phyloP scores from a whole-genome alignment of 2,888 invertebrate species.

The Empis livida region DNA sequence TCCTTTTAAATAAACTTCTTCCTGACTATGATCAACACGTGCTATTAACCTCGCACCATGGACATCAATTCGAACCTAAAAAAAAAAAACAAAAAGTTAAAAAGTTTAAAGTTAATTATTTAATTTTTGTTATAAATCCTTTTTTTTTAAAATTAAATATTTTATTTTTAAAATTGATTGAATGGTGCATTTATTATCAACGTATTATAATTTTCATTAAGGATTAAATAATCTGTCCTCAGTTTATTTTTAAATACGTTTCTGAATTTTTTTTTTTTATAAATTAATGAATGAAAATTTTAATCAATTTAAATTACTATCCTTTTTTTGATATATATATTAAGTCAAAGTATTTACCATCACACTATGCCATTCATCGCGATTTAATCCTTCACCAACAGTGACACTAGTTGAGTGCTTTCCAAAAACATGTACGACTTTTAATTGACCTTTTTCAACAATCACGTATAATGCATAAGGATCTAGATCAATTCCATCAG shows the following conservation, averaged over 20 bases:
- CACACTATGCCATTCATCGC: conserved; percentile 84
- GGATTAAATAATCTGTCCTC: too few species aligned
- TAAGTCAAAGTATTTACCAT: conserved; percentile 48
- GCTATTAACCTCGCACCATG: conserved; percentile 73
- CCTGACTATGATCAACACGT: conserved; percentile 69
- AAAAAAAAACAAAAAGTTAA: conserved; percentile 7
- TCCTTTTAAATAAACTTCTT: conserved; percentile 72
- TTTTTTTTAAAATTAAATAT: not conserved
- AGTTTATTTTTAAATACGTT: too few species aligned
- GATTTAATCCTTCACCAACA: conserved; percentile 75
- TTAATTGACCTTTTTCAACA: conserved; percentile 81
- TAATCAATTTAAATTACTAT: not conserved
- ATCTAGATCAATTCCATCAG: conserved; percentile 61
- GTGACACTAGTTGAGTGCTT: conserved; percentile 71
- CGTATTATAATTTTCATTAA: too few species aligned
- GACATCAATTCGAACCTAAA: conserved; percentile 66
- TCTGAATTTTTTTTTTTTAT: not conserved
- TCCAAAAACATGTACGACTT: conserved; percentile 84
- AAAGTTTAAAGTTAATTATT: not conserved
- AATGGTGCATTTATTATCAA: not conserved
- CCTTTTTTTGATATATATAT: not conserved
- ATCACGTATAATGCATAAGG: conserved; percentile 85
- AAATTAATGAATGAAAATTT: not conserved
- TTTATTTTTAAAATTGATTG: not conserved
- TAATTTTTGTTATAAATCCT: not conserved